Evolutionary conservation across 2,888 invertebrate species (phyloP).

Genomic region (Scrobipalpa costella): DNA sequence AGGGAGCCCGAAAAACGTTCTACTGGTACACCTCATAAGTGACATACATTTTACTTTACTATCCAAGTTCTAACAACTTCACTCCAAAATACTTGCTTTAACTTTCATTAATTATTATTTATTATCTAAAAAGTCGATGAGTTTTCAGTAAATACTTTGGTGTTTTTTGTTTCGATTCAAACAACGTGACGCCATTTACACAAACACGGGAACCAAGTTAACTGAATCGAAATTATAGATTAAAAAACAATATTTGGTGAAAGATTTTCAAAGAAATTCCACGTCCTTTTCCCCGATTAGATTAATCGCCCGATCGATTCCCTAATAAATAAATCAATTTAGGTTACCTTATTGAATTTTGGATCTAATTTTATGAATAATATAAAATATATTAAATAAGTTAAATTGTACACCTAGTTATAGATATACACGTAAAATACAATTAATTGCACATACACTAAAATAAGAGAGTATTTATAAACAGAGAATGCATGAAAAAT

Average conservation of each 20-base stretch:
- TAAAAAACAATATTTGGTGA: background rate
- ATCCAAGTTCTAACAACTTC: slow-evolving; percentile 62
- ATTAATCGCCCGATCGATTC: slow-evolving; percentile 65
- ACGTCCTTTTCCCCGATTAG: slow-evolving; percentile 41
- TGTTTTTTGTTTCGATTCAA: slow-evolving; percentile 77
- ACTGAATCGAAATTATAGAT: slow-evolving; percentile 34
- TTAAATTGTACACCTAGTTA: slow-evolving; percentile 66
- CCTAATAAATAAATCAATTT: slow-evolving; percentile 78
- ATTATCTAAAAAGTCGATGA: slow-evolving; percentile 81
- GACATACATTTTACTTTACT: slow-evolving; percentile 51
- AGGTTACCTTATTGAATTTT: slow-evolving; percentile 36
- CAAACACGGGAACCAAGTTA: slow-evolving; percentile 31
- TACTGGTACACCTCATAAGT: slow-evolving; percentile 56
- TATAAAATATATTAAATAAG: slow-evolving; percentile 53
- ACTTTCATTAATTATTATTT: slow-evolving; percentile 68
- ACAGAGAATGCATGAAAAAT: slow-evolving; percentile 64
- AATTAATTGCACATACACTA: slow-evolving; percentile 75
- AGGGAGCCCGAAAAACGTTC: slow-evolving; percentile 71
- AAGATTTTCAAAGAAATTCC: slow-evolving; percentile 37
- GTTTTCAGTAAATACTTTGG: slow-evolving; percentile 75
- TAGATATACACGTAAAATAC: slow-evolving; percentile 66
- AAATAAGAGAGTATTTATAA: slow-evolving; percentile 69
- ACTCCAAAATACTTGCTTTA: slow-evolving; percentile 70
- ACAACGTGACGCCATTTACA: slow-evolving; percentile 43
- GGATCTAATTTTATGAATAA: slow-evolving; percentile 29